Conservation (phyloP, 2,888 invertebrate genomes). For the Drosophila cognata region DNA sequence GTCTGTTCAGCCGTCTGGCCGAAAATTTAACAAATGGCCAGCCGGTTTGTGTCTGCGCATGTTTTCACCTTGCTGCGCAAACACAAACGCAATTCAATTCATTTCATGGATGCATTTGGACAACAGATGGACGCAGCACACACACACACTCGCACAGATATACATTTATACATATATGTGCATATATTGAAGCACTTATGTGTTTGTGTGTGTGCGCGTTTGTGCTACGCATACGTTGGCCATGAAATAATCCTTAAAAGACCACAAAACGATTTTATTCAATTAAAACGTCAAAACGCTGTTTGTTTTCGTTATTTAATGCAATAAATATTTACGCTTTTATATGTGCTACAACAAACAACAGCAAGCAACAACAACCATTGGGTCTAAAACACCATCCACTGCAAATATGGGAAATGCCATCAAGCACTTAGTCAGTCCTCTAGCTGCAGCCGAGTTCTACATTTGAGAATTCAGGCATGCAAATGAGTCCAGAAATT, state of each 20-base stretch:
- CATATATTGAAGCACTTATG: constrained; percentile 20
- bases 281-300: constrained; percentile 80
- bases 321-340: constrained; percentile 77
- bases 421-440: constrained; percentile 3
- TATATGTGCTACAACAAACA: constrained; percentile 26
- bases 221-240: constrained; percentile 59
- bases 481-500: background rate
- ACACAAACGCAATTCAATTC: constrained; percentile 75
- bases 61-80: constrained; percentile 76
- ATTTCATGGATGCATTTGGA: constrained; percentile 72
- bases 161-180: background rate
- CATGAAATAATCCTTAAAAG: constrained; percentile 80
- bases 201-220: constrained; percentile 6
- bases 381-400: background rate
- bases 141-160: constrained; percentile 12
- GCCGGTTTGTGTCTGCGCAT: constrained; percentile 44
- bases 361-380: background rate
- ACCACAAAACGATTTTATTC: constrained; percentile 80
- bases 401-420: background rate
- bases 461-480: background rate
- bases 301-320: constrained; percentile 79
- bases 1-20: constrained; percentile 32
- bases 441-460: background rate
- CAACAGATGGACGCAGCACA: constrained; percentile 44
- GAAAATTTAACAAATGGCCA: constrained; percentile 27